phyloP scores from a whole-genome alignment of 2,113 vertebrate genomes.

The Uropsilus gracilis region DNA sequence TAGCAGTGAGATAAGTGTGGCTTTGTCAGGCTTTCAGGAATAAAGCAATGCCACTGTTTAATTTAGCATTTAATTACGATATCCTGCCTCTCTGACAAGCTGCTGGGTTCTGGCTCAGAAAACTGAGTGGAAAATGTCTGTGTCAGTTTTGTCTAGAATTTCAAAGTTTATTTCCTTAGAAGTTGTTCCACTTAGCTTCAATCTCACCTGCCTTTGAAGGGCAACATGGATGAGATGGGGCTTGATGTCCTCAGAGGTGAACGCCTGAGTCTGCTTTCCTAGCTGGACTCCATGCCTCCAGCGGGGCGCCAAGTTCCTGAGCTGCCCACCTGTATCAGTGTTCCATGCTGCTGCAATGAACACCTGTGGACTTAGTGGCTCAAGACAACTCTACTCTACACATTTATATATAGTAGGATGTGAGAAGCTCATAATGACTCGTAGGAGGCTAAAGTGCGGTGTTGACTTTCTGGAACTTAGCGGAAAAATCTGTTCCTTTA shows the following conservation, averaged over 20 bases:
- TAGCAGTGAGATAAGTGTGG: conserved; percentile 27
- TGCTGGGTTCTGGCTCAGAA: conserved; percentile 48
- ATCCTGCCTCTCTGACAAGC: conserved; percentile 48
- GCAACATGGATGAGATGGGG: background rate
- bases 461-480: background rate
- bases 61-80: conserved; percentile 73
- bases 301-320: accelerated
- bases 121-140: conserved; percentile 55
- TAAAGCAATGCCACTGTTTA: conserved; percentile 58
- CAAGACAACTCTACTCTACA: background rate
- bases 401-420: background rate
- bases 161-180: conserved; percentile 37
- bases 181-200: background rate
- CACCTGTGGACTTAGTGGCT: background rate
- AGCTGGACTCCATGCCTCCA: background rate
- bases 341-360: background rate
- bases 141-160: conserved; percentile 13
- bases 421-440: background rate
- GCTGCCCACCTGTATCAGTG: background rate
- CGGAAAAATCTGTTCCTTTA: background rate
- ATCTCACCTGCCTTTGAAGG: background rate
- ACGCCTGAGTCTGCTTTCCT: background rate
- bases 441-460: background rate
- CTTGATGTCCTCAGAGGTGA: background rate
- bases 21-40: conserved; percentile 31